Evolutionary conservation across 2,888 invertebrate genomes (phyloP).

Genomic region (Anoncus sp.): DNA sequence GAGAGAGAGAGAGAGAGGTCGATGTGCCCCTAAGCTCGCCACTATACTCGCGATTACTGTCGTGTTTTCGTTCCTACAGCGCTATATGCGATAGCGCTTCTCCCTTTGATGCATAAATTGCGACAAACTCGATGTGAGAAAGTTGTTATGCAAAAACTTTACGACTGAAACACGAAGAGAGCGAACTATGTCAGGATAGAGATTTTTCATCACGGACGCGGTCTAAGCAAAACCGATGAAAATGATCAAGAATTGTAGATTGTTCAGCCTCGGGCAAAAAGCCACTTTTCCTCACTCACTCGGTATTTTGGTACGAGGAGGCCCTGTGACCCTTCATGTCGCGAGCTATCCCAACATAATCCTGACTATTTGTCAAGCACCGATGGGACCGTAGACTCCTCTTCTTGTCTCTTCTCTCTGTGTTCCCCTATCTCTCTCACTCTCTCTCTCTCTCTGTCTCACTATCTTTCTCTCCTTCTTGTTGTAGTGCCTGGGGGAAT

Average conservation of each 20-base stretch:
- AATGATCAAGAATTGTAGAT: constrained; percentile 44
- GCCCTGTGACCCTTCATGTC: constrained; percentile 25
- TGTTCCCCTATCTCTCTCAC: background rate
- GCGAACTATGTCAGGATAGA: no score
- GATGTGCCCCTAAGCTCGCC: constrained; percentile 4
- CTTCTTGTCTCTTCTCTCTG: background rate
- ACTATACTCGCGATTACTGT: constrained; percentile 11
- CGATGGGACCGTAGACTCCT: constrained; percentile 25
- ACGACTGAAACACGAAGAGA: background rate
- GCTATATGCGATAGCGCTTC: background rate
- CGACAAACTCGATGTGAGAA: background rate
- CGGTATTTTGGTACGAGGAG: background rate
- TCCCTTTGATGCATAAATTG: background rate
- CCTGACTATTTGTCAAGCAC: constrained; percentile 51
- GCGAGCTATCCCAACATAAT: constrained; percentile 38
- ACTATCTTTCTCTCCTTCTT: background rate
- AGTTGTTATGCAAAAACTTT: background rate
- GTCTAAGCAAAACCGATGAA: constrained; percentile 29
- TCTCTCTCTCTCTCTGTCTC: background rate
- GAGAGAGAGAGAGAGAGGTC: constrained; percentile 4
- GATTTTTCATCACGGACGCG: constrained; percentile 8
- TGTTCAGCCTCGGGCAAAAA: constrained; percentile 31
- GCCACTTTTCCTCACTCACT: constrained; percentile 29
- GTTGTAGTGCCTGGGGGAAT: constrained; percentile 29
- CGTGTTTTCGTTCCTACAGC: background rate